Evolutionary conservation across 1,140 invertebrate genomes (phyloP), one percentile per base, ranked within the genome.

Genomic region (Calephelis virginiensis): DNA sequence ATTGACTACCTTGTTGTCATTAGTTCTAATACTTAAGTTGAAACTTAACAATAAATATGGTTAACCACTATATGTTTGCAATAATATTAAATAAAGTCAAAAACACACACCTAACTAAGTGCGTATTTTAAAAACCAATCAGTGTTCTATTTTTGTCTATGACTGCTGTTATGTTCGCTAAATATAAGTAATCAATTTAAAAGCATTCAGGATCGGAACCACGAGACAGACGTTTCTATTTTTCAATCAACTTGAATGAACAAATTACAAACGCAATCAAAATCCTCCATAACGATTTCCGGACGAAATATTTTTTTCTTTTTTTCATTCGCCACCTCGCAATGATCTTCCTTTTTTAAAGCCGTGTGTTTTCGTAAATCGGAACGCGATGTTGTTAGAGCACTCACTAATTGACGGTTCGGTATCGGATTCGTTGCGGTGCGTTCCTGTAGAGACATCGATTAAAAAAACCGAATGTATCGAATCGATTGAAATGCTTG

Each of bases 401-500:
- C 77, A 78, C 76, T 82, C 78, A 85, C 83, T 86, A 88, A 75
- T 72, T 66, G 64, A 74, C 68, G 66, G 78, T 77, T 79, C 80
- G 83, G 77, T 70, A 70, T 80, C 70, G 68, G 65, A 89, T 87
- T 89, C 79, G 86, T 78, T 77, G 66, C 82, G 85, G 72, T 82
- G 83, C 82, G 78, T 81, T 85, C 75, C 75, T 77, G 73, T 77
- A 69, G 59, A 73, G 71, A 78, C 68, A 78, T 81, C 80, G 72
- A 78, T 71, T 69, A 73, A 75, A 82, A 87, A 86, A 84, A 81
- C 67, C 71, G 66, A 79, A 86, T 81, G 80, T 76, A 72, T 80
- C 84, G 77, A 85, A 89, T 89, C 78, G 78, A 86, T 89, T 78
- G 61, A 45, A 17, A 74, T 80, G 85, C 48, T 66, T 89, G 85